Percentiles rank a stretch among this genome's conserved stretches.
Conservation (phyloP, 2,797 vertebrate species). For the Anas capensis region DNA sequence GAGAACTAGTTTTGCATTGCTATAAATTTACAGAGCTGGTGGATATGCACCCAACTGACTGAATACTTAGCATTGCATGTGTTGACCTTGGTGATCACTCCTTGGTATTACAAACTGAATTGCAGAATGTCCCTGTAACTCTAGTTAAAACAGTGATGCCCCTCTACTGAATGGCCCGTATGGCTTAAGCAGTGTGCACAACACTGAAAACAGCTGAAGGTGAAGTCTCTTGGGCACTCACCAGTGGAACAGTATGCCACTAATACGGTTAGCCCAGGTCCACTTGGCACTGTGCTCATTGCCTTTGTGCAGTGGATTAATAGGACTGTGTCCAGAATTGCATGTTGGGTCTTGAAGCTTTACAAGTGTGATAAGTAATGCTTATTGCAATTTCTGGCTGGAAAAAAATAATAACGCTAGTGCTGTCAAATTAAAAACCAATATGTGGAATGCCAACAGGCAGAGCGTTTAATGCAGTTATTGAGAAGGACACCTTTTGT, state of each 20-base stretch:
- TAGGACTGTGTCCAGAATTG: background rate
- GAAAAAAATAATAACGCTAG: too few species aligned
- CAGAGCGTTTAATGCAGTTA: fast-evolving
- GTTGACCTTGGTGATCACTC: background rate
- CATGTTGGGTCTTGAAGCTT: background rate
- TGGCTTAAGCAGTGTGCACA: background rate
- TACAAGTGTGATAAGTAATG: background rate
- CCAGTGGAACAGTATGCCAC: background rate
- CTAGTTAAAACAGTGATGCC: background rate
- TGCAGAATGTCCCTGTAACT: background rate
- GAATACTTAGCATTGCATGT: fast-evolving
- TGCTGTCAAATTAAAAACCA: background rate
- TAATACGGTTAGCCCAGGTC: background rate
- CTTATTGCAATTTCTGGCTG: background rate
- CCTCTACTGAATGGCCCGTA: background rate
- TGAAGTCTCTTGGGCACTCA: background rate
- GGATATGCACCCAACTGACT: background rate
- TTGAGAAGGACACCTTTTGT: background rate
- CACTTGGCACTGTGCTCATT: fast-evolving
- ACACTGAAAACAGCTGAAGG: background rate
- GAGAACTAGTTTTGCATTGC: background rate
- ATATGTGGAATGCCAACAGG: background rate
- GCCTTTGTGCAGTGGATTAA: background rate
- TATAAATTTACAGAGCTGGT: background rate
- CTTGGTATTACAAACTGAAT: background rate